Base-by-base conservation (phyloP, 2,113 vertebrate species). In the Felis catus region DNA sequence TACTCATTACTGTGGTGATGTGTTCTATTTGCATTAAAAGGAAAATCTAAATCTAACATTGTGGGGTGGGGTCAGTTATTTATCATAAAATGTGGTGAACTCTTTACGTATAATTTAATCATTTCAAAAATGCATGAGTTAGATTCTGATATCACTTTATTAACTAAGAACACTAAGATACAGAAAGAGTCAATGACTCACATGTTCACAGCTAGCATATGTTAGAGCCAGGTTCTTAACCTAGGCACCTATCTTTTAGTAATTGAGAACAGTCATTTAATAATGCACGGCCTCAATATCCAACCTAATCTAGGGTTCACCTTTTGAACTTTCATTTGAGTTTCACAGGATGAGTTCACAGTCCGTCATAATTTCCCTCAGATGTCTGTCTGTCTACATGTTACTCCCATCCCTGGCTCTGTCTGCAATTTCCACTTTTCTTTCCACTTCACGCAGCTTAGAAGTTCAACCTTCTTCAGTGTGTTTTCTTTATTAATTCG, bases 361-460 rank as follows among this genome's bases (percentile, higher is more conserved):
- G 9, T 0, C 2, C 51, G 25, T 88, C 4, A 5, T 55, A 53
- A 45, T 86, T 68, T 81, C 25, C 7, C 36, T 51, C 48, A 55
- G 45, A 27, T 51, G 7, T 45, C 27, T 66, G 31, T 55, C 31
- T 63, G 1, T 53, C 2, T 51, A 85, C 76, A 66, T 73, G 7
- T 10, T 18, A 55, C 3, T 10, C 7, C 29, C 0, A 25, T 45
- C 11, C 36, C 7, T 7, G 1, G 1, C 16, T 29, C 36, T n/a
- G 29, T 29, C 36, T n/a, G 29, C 15, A 19, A 7, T 83, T 87
- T 93, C 31, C 3, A 51, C 8, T 73, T 80, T 70, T 15, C 4
- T 73, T 93, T 93, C 48, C 48, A n/a, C 89, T 82, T 85, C 4
- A 33, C 3, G 6, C 33, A 70, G n/a, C 33, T 85, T 45, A 88